These are phyloP conservation scores for Phrynocephalus vlangalii DNA, from an alignment of 2,797 vertebrate genomes.

Conservation along the genomic window DNA sequence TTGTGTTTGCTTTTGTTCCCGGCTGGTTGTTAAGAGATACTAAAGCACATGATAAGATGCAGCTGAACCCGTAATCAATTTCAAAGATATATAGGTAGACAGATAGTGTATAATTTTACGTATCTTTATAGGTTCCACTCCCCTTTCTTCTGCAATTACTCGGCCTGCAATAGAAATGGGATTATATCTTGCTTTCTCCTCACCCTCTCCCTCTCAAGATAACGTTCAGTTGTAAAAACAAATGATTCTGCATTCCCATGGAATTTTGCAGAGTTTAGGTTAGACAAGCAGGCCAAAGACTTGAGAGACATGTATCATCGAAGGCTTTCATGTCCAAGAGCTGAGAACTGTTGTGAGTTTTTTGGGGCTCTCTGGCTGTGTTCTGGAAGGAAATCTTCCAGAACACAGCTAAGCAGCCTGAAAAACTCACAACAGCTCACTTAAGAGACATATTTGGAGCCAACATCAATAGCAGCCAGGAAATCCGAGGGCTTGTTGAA, in stretches of 20 bases:
- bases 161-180: not conserved
- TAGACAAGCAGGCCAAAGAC: slow-evolving; percentile 56
- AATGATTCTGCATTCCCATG: slow-evolving; percentile 56
- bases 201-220: slow-evolving; percentile 33
- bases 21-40: slow-evolving; percentile 21
- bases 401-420: no score
- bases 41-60: slow-evolving; percentile 25
- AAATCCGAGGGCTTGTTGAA: slow-evolving; percentile 86
- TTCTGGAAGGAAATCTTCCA: no score
- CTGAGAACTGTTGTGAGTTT: no score
- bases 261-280: slow-evolving; percentile 56
- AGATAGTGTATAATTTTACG: not conserved
- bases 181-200: slow-evolving; percentile 36
- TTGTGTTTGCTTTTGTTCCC: slow-evolving; percentile 24
- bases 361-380: no score
- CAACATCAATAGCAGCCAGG: slow-evolving; percentile 79
- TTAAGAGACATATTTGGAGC: slow-evolving; percentile 59
- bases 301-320: slow-evolving; percentile 47
- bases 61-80: slow-evolving; percentile 19
- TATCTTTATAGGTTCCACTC: slow-evolving; percentile 21
- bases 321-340: no score
- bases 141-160: slow-evolving; percentile 21
- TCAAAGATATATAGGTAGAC: not conserved
- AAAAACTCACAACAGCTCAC: not conserved
- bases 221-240: slow-evolving; percentile 28